Evolutionary conservation across 2,797 vertebrate genomes (phyloP).

Genomic region (Alauda arvensis): DNA sequence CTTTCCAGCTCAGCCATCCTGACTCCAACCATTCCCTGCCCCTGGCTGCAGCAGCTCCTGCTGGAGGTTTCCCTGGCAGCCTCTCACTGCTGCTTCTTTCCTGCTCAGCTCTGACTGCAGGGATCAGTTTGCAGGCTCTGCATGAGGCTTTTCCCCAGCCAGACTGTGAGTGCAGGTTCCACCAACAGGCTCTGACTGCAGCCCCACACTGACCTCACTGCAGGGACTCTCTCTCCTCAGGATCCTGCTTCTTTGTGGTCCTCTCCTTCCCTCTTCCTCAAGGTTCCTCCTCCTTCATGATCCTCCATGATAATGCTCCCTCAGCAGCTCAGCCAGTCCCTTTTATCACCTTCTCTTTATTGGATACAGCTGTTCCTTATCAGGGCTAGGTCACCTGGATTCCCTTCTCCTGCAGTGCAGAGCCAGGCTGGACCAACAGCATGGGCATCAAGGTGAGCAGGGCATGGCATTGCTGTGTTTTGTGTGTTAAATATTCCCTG

Average conservation of each 20-base stretch:
- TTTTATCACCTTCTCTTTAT: background rate
- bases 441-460: background rate
- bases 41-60: background rate
- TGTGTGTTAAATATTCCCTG: background rate
- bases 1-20: background rate
- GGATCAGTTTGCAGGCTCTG: background rate
- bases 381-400: background rate
- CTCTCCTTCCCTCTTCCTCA: too few species aligned
- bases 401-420: slow-evolving; percentile 17
- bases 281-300: background rate
- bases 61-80: background rate
- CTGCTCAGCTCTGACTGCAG: background rate
- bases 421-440: background rate
- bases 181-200: background rate
- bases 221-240: background rate
- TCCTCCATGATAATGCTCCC: background rate
- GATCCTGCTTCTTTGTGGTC: background rate
- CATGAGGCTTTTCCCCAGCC: background rate
- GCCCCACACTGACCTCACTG: background rate
- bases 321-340: background rate
- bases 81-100: background rate
- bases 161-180: background rate
- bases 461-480: background rate
- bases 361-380: background rate
- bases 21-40: background rate